Evolutionary conservation across 2,888 invertebrate genomes (phyloP), one percentile per base, ranked within the genome.

Genomic region (Heteromyza rotundicornis): DNA sequence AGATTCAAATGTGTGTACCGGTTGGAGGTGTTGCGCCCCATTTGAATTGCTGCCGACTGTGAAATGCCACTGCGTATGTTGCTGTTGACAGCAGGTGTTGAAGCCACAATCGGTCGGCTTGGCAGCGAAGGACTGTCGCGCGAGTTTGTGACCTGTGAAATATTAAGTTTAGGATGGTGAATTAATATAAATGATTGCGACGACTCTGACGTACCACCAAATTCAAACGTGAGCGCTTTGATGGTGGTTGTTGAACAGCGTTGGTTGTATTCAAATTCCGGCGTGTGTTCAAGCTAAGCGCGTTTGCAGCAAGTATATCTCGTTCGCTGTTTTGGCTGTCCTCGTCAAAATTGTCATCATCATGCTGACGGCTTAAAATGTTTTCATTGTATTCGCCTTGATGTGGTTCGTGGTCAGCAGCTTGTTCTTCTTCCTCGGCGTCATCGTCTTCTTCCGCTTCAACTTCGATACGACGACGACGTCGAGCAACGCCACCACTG

Each of bases 401-500:
- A 24, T 64, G 65, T 60, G 72, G 70, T 50, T 67, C 68, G 56
- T 80, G 73, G 57, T 74, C 70, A 1, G 63, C 71, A 36, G 68
- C 73, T n/a, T 69, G 66, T 17, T 72, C 70, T 27, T 71, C 73
- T 1, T 75, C 77, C 55, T 73, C 71, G 23, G 68, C 68, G 23
- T 64, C 68, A 60, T 71, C 69, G 19, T 72, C 70, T 0, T 66
- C 66, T 22, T 72, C 73, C 22, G 70, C 66, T 2, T 74, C 73
- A 12, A 76, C 59, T 61, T 74, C 71, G 7, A 76, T 72, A 40
- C 78, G 77, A 47, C 82, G 77, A 19, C 79, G 76, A 56, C 78
- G 71, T 14, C 77, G 74, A 35, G 20, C 51, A 57, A 19, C 51
- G 27, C 20, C 47, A 50, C 50, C 62, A 44, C 60, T 47, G 44